A percentile compares a stretch with the other conserved stretches of the same genome.
These are phyloP conservation scores for Vidua chalybeata DNA, from an alignment of 2,113 vertebrate genomes.

Conservation along the genomic window DNA sequence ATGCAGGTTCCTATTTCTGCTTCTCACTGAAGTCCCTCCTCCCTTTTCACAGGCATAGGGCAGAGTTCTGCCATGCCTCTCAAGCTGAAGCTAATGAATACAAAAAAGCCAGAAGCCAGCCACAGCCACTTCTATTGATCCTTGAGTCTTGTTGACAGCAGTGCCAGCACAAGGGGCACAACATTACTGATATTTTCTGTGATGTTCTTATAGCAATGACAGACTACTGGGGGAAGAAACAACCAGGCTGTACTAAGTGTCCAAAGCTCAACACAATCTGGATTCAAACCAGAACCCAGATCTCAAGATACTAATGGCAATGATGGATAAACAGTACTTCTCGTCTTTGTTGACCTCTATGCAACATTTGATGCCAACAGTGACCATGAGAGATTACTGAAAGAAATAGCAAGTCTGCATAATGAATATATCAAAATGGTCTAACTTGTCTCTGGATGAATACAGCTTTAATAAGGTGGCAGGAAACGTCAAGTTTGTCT, in stretches of 20 bases:
- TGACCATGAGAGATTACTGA: not conserved
- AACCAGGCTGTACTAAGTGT: not conserved
- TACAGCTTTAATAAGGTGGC: not conserved
- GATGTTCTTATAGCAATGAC: not conserved
- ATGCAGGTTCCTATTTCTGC: not conserved
- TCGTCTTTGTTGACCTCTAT: not conserved
- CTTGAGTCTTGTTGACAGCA: not conserved
- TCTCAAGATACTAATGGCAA: not conserved
- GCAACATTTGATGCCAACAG: not conserved
- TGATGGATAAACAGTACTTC: not conserved
- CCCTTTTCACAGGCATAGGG: not conserved
- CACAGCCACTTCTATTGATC: not conserved
- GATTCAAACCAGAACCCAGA: not conserved
- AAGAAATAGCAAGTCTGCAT: not conserved
- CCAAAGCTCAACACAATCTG: not conserved
- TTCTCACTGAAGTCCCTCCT: not conserved
- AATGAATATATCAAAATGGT: not conserved
- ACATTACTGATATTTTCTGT: not conserved
- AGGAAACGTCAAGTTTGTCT: not conserved
- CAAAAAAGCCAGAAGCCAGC: slow-evolving; percentile 5
- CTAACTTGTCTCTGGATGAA: not conserved
- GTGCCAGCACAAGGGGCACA: not conserved
- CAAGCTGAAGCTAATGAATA: slow-evolving; percentile 13
- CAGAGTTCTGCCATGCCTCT: not conserved
- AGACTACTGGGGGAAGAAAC: not conserved